Conservation (phyloP, 2,113 vertebrate genomes). For the Colossoma macropomum region DNA sequence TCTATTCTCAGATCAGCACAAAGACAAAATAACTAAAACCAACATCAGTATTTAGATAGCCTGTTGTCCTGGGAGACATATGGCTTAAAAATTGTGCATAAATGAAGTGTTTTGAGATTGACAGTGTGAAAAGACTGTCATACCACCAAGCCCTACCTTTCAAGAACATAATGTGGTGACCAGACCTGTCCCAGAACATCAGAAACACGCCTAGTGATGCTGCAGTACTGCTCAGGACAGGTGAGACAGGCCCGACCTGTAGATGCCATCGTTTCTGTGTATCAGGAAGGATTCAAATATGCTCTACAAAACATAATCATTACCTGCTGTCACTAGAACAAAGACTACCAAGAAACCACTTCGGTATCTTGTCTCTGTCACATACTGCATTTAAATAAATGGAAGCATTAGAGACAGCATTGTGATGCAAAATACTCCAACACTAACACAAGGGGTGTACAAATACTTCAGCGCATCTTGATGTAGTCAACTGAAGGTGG, state of each 20-base stretch:
- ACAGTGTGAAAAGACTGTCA: background rate
- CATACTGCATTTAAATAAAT: no score
- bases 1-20: background rate
- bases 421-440: no score
- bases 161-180: background rate
- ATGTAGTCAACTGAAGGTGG: no score
- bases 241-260: slow-evolving; percentile 47
- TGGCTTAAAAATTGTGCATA: background rate
- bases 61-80: background rate
- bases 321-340: background rate
- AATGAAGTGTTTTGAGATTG: background rate
- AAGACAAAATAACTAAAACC: background rate
- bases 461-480: no score
- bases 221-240: slow-evolving; percentile 19
- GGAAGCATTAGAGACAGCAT: no score
- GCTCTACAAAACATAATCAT: slow-evolving; percentile 1
- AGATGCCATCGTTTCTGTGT: slow-evolving; percentile 14
- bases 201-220: slow-evolving; percentile 13
- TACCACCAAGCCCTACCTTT: background rate
- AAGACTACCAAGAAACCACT: background rate
- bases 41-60: background rate
- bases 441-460: no score
- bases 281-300: slow-evolving; percentile 8
- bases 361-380: no score
- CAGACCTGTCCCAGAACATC: background rate